A percentile compares a stretch with the other conserved stretches of the same genome.
Evolutionary conservation across 2,888 invertebrate species (phyloP).

Genomic region (Caenorhabditis sinica): DNA sequence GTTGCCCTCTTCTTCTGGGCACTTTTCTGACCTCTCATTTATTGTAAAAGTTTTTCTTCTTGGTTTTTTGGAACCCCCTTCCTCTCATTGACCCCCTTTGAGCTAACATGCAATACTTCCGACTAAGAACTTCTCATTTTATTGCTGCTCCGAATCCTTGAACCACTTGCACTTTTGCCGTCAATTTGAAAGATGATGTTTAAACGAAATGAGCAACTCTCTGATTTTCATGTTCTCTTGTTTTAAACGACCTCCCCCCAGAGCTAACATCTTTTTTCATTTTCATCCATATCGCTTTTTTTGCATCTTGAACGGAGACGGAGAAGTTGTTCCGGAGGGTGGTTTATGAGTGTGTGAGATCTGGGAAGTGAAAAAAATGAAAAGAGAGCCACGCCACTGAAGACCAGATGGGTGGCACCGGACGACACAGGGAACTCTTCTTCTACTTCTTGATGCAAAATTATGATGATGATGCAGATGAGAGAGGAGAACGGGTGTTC

Average conservation of each 20-base stretch:
- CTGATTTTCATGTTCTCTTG: not conserved
- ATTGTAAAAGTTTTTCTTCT: not conserved
- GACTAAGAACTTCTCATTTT: not conserved
- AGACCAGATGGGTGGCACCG: constrained; percentile 61
- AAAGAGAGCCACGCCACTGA: constrained; percentile 18
- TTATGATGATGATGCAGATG: not conserved
- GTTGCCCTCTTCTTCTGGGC: not conserved
- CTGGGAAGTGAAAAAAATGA: not conserved
- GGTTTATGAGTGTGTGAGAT: constrained; percentile 50
- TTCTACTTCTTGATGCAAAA: not conserved
- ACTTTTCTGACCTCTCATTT: not conserved
- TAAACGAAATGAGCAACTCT: constrained; percentile 1
- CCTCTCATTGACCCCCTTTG: not conserved
- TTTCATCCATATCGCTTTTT: constrained; percentile 3
- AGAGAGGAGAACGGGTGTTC: constrained; percentile 8
- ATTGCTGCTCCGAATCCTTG: constrained; percentile 5
- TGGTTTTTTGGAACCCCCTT: not conserved
- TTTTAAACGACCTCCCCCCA: constrained; percentile 9
- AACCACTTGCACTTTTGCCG: constrained; percentile 32
- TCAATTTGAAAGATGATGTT: constrained; percentile 17
- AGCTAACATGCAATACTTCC: constrained; percentile 33
- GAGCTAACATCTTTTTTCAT: constrained; percentile 27
- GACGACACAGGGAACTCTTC: constrained; percentile 15
- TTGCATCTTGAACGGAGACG: constrained; percentile 26
- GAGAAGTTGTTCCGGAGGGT: constrained; percentile 24